Conservation (phyloP, 2,888 invertebrate species). For the Pandemis heparana region DNA sequence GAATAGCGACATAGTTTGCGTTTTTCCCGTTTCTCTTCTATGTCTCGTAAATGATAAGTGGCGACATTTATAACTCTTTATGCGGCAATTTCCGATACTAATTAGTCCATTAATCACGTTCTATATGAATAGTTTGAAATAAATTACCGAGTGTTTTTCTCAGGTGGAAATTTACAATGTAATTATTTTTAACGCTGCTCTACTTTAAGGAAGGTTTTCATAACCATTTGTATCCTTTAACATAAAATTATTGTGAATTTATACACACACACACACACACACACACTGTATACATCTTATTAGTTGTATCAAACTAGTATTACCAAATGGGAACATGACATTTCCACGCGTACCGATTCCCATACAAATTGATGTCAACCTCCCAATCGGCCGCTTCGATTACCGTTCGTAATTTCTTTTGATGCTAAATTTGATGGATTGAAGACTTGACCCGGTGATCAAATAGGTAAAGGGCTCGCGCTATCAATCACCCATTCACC, state of each 20-base stretch:
- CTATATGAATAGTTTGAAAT: slow-evolving; percentile 29
- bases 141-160: slow-evolving; percentile 13
- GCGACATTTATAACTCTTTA: slow-evolving; percentile 29
- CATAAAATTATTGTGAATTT: too few relatives aligned
- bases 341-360: neutral
- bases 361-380: neutral
- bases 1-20: neutral
- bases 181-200: neutral
- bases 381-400: neutral
- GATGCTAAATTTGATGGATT: slow-evolving; percentile 15
- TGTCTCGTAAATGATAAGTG: slow-evolving; percentile 2
- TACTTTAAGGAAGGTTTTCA: neutral
- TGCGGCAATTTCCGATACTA: slow-evolving; percentile 37
- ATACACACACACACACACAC: too few relatives aligned
- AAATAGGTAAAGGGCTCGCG: slow-evolving; percentile 15
- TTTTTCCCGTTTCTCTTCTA: neutral
- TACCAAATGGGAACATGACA: neutral
- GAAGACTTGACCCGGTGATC: slow-evolving; percentile 9
- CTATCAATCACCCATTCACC: slow-evolving; percentile 35
- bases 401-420: slow-evolving; percentile 4
- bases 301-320: neutral
- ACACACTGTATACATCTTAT: too few relatives aligned
- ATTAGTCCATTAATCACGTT: slow-evolving; percentile 30
- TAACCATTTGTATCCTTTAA: neutral
- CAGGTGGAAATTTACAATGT: neutral